phyloP scores from a whole-genome alignment of 2,888 invertebrate species.

The Nephrotoma flavescens region DNA sequence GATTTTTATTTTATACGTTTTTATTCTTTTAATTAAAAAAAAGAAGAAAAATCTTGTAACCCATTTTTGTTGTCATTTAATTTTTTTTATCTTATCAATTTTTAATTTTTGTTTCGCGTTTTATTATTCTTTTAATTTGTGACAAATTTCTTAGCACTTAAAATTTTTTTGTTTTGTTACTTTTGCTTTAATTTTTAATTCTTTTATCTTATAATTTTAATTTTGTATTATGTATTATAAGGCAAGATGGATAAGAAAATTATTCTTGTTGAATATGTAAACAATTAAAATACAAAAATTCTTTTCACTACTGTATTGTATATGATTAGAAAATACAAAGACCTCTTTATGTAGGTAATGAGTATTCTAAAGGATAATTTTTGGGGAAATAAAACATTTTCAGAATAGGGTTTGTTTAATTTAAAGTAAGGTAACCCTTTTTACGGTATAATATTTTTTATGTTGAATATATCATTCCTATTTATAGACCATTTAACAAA shows the following conservation, averaged over 20 bases:
- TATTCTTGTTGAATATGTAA: neutral
- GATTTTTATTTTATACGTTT: neutral
- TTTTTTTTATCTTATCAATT: neutral
- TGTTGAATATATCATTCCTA: neutral
- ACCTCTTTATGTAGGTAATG: no score
- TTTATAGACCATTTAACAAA: neutral
- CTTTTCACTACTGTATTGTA: neutral
- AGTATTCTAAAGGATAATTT: no score
- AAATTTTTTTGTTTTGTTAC: neutral
- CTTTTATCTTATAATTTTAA: neutral
- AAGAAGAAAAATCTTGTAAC: neutral
- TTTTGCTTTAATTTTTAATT: neutral
- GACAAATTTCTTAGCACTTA: neutral
- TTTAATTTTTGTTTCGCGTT: neutral
- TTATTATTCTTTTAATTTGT: neutral
- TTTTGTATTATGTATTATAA: neutral
- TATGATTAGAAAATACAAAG: neutral
- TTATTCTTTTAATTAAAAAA: neutral
- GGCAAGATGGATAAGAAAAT: neutral
- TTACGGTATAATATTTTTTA: neutral
- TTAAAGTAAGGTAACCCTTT: neutral
- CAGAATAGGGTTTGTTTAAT: no score
- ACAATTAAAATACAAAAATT: neutral
- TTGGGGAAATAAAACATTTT: no score
- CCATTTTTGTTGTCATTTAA: neutral